These are phyloP conservation scores for Callyntrura sp. DNA, from an alignment of 2,888 invertebrate genomes.

Conservation along the genomic window DNA sequence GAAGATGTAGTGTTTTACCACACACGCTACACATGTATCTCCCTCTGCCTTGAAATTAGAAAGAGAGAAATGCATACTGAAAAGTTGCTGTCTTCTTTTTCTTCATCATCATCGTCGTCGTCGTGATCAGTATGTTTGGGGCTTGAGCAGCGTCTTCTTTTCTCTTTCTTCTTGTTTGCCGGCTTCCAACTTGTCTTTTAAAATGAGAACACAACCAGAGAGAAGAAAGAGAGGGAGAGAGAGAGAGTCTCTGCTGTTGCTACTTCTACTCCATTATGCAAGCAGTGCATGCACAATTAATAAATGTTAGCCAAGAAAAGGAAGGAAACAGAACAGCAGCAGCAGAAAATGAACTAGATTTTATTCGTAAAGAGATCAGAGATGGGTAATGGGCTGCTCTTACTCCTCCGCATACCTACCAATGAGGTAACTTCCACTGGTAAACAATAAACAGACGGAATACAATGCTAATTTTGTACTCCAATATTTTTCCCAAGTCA, in stretches of 20 bases:
- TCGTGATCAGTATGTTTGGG: neutral
- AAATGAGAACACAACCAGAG: neutral
- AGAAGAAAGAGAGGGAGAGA: neutral
- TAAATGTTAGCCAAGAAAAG: constrained; percentile 39
- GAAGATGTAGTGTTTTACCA: constrained; percentile 48
- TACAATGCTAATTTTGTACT: no score
- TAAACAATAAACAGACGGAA: no score
- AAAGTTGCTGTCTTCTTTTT: constrained; percentile 25
- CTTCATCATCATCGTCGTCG: neutral
- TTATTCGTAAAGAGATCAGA: no score
- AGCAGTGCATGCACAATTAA: constrained; percentile 54
- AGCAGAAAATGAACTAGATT: neutral
- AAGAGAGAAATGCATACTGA: neutral
- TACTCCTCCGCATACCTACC: no score
- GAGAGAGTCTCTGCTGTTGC: neutral
- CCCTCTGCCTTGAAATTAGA: neutral
- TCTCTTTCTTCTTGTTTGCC: neutral
- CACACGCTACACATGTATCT: neutral
- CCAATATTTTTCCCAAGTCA: no score
- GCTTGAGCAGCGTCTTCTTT: neutral
- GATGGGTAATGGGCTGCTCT: no score
- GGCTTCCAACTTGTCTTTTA: constrained; percentile 7
- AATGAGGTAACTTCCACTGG: no score
- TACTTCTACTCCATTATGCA: constrained; percentile 28
- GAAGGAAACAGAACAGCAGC: constrained; percentile 24